A percentile compares a stretch with the other conserved stretches of the same genome.
phyloP scores from a whole-genome alignment of 2,888 invertebrate genomes.

The Priocnemis perturbator region DNA sequence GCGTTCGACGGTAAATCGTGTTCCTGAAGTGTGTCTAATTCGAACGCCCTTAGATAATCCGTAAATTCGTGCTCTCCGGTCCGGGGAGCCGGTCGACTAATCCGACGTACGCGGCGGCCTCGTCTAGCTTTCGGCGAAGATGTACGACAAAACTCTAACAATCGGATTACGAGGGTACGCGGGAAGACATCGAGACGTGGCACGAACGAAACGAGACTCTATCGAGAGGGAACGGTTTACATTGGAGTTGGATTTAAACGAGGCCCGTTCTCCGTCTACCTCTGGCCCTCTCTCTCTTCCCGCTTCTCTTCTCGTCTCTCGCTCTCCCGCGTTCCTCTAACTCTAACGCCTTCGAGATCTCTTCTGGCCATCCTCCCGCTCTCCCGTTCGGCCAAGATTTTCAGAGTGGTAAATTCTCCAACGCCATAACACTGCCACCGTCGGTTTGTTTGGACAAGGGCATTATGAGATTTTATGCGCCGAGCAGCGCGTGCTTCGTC shows the following conservation, averaged over 20 bases:
- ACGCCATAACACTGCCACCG: constrained; percentile 58
- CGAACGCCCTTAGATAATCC: no score
- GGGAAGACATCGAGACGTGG: constrained; percentile 7
- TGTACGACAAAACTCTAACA: constrained; percentile 33
- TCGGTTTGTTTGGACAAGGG: constrained; percentile 69
- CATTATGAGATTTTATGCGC: constrained; percentile 70
- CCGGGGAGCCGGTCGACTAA: no score
- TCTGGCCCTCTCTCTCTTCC: neutral
- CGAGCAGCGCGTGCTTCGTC: constrained; percentile 55
- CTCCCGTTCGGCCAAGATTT: constrained; percentile 28
- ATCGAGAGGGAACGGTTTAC: constrained; percentile 34
- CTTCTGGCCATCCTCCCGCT: neutral
- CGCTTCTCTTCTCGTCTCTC: neutral
- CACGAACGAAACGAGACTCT: neutral
- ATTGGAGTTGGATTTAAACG: constrained; percentile 46
- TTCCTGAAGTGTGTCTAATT: no score
- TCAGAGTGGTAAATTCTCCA: constrained; percentile 58
- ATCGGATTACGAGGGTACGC: constrained; percentile 37
- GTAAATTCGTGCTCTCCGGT: no score
- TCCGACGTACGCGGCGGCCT: no score
- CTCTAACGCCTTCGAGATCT: neutral
- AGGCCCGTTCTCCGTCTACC: constrained; percentile 41
- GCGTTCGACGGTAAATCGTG: no score
- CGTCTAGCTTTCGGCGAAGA: constrained; percentile 6
- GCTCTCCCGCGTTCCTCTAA: neutral